phyloP scores from a whole-genome alignment of 1,140 invertebrate species.

The Platorchestia sp. region DNA sequence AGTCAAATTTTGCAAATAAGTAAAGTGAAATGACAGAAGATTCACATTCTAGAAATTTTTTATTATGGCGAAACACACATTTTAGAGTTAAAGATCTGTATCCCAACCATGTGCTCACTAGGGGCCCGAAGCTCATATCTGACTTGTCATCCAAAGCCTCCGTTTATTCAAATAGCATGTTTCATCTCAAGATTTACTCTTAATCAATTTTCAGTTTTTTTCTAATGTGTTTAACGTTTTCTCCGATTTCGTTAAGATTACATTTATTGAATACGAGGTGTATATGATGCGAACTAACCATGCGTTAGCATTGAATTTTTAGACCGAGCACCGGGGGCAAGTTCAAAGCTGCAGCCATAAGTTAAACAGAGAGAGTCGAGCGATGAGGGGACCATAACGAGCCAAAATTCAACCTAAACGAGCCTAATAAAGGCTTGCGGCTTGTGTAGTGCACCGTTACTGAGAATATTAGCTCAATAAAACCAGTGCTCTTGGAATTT shows the following conservation, averaged over 20 bases:
- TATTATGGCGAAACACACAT: not conserved
- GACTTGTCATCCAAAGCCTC: no score
- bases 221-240: no score
- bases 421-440: conserved; percentile 16
- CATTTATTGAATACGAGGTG: no score
- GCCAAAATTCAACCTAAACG: conserved; percentile 7
- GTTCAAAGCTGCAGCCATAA: not conserved
- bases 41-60: not conserved
- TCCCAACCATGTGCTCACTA: no score
- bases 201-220: no score
- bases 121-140: no score
- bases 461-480: conserved; percentile 43
- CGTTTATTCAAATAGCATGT: no score
- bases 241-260: no score
- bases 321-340: not conserved
- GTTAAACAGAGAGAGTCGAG: conserved; percentile 5
- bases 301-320: not conserved
- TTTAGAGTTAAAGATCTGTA: no score
- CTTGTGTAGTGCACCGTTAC: conserved; percentile 41
- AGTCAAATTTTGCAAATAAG: not conserved
- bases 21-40: not conserved
- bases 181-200: no score
- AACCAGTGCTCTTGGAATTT: conserved; percentile 2
- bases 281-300: not conserved
- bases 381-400: conserved; percentile 30